Base-by-base conservation (phyloP, 2,888 invertebrate species). In the Limnephilus rhombicus region DNA sequence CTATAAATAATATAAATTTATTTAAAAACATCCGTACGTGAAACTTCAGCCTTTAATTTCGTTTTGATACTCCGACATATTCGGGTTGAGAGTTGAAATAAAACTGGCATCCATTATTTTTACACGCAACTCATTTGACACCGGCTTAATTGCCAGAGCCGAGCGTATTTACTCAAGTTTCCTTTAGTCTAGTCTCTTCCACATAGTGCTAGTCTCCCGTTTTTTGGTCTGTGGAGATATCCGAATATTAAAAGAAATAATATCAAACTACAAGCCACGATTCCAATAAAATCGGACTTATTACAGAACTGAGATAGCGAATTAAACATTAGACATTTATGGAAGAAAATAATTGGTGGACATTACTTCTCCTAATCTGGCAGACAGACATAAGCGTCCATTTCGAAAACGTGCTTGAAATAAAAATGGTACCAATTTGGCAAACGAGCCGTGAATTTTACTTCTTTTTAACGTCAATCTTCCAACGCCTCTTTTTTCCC, bases 401-500 rank as follows among this genome's bases (percentile, higher is more conserved):
- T 82, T 82, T 34, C 82, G 68, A 82, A 34, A 18, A 82, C 82
- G 82, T 82, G 82, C 82, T 31, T 34, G 82, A 85, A 85, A 85
- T 85, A 85, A 41, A 85, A 85, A 85, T 37, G 85, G 85, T 37
- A 41, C 85, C 85, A 85, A 85, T 85, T 85, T 41, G n/a, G 37
- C 34, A 85, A 85, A 85, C 41, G 85, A 85, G n/a, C 85, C 37
- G 85, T 85, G 34, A 41, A 85, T 85, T 85, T 85, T 34, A 41
- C 85, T 85, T 41, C 85, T 34, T 85, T 41, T 85, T 82, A 82
- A 85, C 85, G 85, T 85, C 85, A 85, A 85, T 85, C 85, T 85
- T 85, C n/a, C 85, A 41, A n/a, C 85, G 31, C 34, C 82, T 82
- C 82, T 68, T 68, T n/a, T 68, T 68, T 24, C 68, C 68, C 24